These are phyloP conservation scores for Coryphaenoides rupestris DNA, from an alignment of 2,113 vertebrate genomes.

Conservation along the genomic window DNA sequence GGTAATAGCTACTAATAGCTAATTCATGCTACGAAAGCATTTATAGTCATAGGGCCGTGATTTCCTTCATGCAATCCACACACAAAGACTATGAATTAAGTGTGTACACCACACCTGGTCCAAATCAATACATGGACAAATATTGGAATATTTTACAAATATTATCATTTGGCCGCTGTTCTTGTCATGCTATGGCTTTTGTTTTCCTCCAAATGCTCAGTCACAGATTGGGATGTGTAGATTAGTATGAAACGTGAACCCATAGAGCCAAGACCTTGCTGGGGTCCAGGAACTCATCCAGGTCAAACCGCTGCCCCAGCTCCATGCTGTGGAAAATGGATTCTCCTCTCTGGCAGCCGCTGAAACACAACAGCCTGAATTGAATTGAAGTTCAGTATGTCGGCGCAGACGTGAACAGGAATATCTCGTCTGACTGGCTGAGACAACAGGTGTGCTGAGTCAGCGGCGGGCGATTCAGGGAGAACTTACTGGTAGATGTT, in stretches of 20 bases:
- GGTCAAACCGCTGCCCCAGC: constrained; percentile 19
- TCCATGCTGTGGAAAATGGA: constrained; percentile 32
- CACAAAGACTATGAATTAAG: too few species aligned
- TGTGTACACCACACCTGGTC: too few species aligned
- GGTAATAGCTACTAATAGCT: too few species aligned
- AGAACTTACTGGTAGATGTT: constrained; percentile 21
- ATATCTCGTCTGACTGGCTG: not conserved
- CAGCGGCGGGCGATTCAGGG: not conserved
- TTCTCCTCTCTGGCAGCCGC: constrained; percentile 25
- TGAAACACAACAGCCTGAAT: constrained; percentile 2
- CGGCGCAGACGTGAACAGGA: not conserved
- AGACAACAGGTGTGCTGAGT: not conserved
- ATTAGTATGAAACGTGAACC: not conserved
- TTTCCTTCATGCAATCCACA: too few species aligned
- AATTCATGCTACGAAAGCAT: too few species aligned
- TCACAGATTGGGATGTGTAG: not conserved
- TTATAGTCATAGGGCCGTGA: too few species aligned
- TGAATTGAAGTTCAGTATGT: not conserved
- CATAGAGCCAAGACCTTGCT: constrained; percentile 16
- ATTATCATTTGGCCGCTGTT: too few species aligned
- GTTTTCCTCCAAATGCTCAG: too few species aligned
- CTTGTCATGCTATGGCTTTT: too few species aligned
- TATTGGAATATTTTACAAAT: too few species aligned
- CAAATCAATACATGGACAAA: too few species aligned
- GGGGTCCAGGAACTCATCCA: constrained; percentile 24